Evolutionary conservation across 2,113 vertebrate genomes (phyloP).

Genomic region (Channa maculata): DNA sequence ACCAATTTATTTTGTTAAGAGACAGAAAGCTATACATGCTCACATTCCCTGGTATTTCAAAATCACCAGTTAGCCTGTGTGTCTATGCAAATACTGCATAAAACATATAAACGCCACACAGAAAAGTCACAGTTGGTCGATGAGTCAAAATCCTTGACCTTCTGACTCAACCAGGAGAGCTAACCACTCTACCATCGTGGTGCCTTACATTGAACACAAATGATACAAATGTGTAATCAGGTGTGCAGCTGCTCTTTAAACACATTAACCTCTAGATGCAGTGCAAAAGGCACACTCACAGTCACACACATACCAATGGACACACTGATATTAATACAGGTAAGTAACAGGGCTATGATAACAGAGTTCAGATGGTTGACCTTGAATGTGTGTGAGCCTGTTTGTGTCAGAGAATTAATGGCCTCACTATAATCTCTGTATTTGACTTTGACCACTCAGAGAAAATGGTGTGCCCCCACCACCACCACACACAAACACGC

Average conservation of each 20-base stretch:
- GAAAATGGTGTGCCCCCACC: neutral
- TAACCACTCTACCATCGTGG: no score
- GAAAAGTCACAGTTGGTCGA: no score
- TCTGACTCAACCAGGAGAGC: no score
- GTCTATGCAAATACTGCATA: no score
- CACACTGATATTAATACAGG: slow-evolving; percentile 16
- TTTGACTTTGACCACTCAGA: slow-evolving; percentile 17
- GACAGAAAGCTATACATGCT: no score
- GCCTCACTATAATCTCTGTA: slow-evolving; percentile 27
- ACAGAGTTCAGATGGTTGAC: slow-evolving; percentile 19
- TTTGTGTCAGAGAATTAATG: slow-evolving; percentile 40
- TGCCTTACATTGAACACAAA: slow-evolving; percentile 8
- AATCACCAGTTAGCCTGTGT: no score
- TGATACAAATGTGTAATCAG: slow-evolving; percentile 24
- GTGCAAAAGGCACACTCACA: slow-evolving; percentile 12
- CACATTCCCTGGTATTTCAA: no score
- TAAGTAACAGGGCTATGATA: slow-evolving; percentile 21
- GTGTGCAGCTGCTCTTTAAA: slow-evolving; percentile 30
- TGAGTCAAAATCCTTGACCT: no score
- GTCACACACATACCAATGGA: neutral
- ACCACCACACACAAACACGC: slow-evolving; percentile 2
- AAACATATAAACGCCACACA: no score
- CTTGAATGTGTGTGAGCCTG: slow-evolving; percentile 25
- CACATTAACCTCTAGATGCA: slow-evolving; percentile 24
- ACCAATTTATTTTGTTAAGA: no score